These are phyloP conservation scores for Ficedula albicollis DNA, from an alignment of 2,797 vertebrate genomes.

Conservation along the genomic window DNA sequence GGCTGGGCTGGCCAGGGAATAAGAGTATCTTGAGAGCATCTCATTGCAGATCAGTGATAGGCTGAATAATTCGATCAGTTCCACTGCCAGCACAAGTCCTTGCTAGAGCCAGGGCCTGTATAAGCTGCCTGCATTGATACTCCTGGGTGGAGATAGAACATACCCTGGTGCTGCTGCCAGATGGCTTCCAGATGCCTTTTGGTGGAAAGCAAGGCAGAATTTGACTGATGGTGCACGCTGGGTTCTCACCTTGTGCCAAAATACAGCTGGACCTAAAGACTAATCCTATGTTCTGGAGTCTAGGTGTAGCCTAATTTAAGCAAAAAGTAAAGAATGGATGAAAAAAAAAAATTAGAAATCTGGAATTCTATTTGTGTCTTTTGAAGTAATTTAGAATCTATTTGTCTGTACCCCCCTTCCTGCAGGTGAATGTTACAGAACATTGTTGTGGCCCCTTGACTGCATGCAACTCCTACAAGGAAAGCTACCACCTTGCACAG, in stretches of 20 bases:
- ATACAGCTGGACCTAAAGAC: background rate
- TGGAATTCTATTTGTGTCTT: background rate
- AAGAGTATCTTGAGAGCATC: background rate
- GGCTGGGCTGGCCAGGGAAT: background rate
- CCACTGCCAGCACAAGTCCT: background rate
- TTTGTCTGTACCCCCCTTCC: background rate
- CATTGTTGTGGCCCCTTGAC: background rate
- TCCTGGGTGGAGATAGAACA: background rate
- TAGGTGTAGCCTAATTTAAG: background rate
- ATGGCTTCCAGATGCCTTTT: background rate
- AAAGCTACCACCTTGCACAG: background rate
- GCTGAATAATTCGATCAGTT: background rate
- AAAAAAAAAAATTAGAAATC: background rate
- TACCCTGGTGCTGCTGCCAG: background rate
- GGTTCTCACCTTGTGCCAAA: background rate
- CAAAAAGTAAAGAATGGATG: background rate
- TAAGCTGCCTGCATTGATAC: background rate
- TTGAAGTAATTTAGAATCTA: background rate
- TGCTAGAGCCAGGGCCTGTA: background rate
- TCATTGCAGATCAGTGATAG: background rate
- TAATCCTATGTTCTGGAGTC: background rate
- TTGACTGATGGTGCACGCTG: rapidly evolving
- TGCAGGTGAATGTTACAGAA: background rate
- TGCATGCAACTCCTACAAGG: background rate
- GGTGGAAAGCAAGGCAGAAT: background rate